Percentiles rank a stretch among this genome's conserved stretches.
phyloP scores from a whole-genome alignment of 2,797 vertebrate species.

The Perdix hodgsoniae region DNA sequence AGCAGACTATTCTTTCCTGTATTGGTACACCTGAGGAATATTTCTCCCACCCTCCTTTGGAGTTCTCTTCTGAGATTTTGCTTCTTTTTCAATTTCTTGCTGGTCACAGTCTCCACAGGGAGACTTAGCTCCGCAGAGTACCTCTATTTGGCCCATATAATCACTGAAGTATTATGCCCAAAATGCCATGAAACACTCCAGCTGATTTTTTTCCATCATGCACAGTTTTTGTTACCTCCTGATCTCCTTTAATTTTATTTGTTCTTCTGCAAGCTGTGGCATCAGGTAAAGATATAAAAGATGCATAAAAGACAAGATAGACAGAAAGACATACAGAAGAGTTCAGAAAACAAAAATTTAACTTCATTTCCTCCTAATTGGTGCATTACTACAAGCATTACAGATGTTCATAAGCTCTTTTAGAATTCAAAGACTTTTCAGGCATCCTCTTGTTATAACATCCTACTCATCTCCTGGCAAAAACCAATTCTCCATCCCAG shows the following conservation, averaged over 20 bases:
- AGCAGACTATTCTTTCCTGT: background rate
- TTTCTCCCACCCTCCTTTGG: background rate
- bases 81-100: background rate
- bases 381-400: background rate
- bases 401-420: background rate
- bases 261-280: background rate
- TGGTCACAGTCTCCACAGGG: background rate
- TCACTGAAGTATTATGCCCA: conserved; percentile 7
- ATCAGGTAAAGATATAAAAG: background rate
- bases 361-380: background rate
- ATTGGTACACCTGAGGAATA: background rate
- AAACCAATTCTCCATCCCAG: background rate
- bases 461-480: background rate
- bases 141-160: background rate
- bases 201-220: background rate
- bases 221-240: conserved; percentile 18
- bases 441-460: background rate
- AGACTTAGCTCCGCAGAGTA: background rate
- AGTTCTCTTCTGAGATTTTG: background rate
- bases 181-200: background rate
- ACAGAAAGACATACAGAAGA: background rate
- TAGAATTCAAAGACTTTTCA: background rate
- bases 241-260: background rate
- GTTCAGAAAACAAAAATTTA: background rate
- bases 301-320: background rate